phyloP scores from a whole-genome alignment of 2,888 invertebrate species.

The Diarsia mendica region DNA sequence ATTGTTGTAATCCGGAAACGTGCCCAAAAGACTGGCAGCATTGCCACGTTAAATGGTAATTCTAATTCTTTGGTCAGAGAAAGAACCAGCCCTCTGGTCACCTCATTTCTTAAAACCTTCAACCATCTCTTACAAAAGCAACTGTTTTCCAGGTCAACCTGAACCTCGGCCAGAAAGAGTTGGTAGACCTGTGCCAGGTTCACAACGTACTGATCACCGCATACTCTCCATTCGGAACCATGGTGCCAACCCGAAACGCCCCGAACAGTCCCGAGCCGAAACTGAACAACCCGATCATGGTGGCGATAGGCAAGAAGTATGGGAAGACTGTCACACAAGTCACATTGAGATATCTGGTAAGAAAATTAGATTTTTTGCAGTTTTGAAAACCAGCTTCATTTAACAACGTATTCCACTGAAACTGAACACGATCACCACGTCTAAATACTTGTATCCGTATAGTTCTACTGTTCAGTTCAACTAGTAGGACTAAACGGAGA shows the following conservation, averaged over 20 bases:
- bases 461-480: too few relatives aligned
- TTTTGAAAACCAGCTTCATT: neutral
- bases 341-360: slow-evolving; percentile 72
- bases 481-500: too few relatives aligned
- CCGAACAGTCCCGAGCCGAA: slow-evolving; percentile 89
- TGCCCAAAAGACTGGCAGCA: too few relatives aligned
- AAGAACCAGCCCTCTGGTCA: too few relatives aligned
- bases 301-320: slow-evolving; percentile 90
- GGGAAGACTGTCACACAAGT: slow-evolving; percentile 92
- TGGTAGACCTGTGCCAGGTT: slow-evolving; percentile 91
- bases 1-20: too few relatives aligned
- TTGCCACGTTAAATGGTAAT: too few relatives aligned
- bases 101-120: too few relatives aligned
- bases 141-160: slow-evolving; percentile 86
- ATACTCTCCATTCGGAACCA: slow-evolving; percentile 92
- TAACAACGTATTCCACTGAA: neutral
- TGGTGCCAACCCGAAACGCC: slow-evolving; percentile 84
- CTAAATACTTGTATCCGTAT: too few relatives aligned
- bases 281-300: slow-evolving; percentile 87
- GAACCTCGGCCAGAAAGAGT: slow-evolving; percentile 91
- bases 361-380: neutral
- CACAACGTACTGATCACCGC: slow-evolving; percentile 91
- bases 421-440: neutral
- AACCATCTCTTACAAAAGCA: neutral
- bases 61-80: too few relatives aligned